Base-by-base conservation (phyloP, 2,888 invertebrate species). In the Hyalella azteca region DNA sequence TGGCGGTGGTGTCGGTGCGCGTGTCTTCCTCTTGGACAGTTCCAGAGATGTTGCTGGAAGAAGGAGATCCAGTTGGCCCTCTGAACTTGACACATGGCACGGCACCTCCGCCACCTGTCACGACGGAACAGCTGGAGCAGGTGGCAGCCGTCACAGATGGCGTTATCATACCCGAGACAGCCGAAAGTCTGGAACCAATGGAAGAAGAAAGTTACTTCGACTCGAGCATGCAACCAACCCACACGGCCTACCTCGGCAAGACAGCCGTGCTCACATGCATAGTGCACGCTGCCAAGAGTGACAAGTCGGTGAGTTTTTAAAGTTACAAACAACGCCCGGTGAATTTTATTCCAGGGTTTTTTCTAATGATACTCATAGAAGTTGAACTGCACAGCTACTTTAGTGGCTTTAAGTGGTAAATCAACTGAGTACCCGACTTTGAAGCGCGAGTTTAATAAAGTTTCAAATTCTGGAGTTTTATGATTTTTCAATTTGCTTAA, bases 241-340 rank as follows among this genome's bases (percentile, higher is more conserved):
- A 81, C 80, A 83, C 81, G 0, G 83, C 83, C 39, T 83, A 83
- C 78, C 78, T 83, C 76, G 83, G 83, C 76, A 83, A 83, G 78
- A 81, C 81, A 19, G 81, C 83, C 3, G 79, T 79, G 5, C 78
- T 83, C 48, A 83, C 81, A 41, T 83, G 83, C 50, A 81, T 83
- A n/a, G 83, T 83, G 54, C 83, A 83, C 73, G 83, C 81, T 26
- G 81, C 79, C 22, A 81, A 77, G 73, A 81, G 78, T 60, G 81
- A 83, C 45, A 83, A 81, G 54, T 83, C 83, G 73, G 83, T 83
- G 50, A 81, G 83, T 32, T 7, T 11, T 22, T n/a, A 7, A 1
- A 50, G 7, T 45, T 45, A 45, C n/a, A n/a, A n/a, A n/a, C n/a
- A n/a, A n/a, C n/a, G n/a, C n/a, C n/a, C n/a, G n/a, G n/a, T n/a